Percentiles rank a stretch among this genome's conserved stretches.
These are phyloP conservation scores for Pterois miles DNA, from an alignment of 2,797 vertebrate genomes.

Conservation along the genomic window DNA sequence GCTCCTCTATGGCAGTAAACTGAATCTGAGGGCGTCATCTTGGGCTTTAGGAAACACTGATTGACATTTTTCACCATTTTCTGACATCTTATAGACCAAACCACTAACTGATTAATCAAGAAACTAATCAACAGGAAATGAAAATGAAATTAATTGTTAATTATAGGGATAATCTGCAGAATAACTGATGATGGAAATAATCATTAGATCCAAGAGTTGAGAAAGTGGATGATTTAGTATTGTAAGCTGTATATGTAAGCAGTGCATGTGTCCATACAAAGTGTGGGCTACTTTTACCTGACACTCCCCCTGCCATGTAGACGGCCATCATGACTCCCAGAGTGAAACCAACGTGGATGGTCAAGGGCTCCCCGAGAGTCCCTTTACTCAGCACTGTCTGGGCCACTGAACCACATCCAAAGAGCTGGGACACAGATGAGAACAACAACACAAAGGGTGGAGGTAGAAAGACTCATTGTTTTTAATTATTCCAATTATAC, in stretches of 20 bases:
- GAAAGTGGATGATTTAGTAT: not conserved
- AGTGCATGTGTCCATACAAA: not conserved
- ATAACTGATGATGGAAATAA: not conserved
- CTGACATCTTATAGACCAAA: no score
- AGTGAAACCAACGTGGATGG: slow-evolving; percentile 89
- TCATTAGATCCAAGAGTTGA: not conserved
- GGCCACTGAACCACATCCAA: slow-evolving; percentile 93
- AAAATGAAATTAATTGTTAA: not conserved
- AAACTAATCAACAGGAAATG: not conserved
- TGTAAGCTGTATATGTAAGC: not conserved
- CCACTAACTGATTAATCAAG: no score
- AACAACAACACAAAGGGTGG: slow-evolving; percentile 63
- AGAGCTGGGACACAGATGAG: slow-evolving; percentile 83
- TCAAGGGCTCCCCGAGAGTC: slow-evolving; percentile 82
- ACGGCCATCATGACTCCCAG: slow-evolving; percentile 91
- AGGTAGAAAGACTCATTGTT: slow-evolving; percentile 67
- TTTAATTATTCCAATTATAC: slow-evolving; percentile 74
- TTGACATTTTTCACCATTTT: no score
- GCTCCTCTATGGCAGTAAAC: no score
- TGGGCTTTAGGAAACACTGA: no score
- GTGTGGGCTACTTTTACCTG: slow-evolving; percentile 83
- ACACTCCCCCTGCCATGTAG: slow-evolving; percentile 91
- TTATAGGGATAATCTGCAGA: not conserved
- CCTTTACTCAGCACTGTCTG: slow-evolving; percentile 92
- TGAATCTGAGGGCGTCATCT: no score